Base-by-base conservation (phyloP, 2,797 vertebrate genomes). In the Melanotaenia parkinsoni region DNA sequence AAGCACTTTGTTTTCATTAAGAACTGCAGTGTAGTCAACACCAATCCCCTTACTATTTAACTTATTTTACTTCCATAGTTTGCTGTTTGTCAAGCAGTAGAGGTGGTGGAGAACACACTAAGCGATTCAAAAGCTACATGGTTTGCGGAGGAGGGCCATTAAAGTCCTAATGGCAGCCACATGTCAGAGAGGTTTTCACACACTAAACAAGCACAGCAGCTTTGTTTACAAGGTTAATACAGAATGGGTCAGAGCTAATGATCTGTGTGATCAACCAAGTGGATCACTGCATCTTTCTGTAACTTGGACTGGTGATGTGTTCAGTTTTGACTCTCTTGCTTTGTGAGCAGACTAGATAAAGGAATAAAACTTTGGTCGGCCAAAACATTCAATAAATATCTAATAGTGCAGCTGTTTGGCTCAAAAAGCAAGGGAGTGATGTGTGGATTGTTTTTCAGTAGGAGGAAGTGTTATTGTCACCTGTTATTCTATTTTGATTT, bases 121-220 rank as follows among this genome's bases (percentile, higher is more conserved):
- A 60, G 57, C 18, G 65, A 76, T 85, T 61, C 81, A 79, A 76
- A 61, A 72, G 82, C 64, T 80, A 70, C 73, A 79, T 76, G 64
- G 76, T 80, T 86, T 65, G 65, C 88, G 85, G 88, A 90, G 88
- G 85, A 86, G 53, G 79, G 76, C 87, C 77, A 86, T 91, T 89
- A 83, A 56, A 33, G 37, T 85, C 18, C 18, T 8, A 90, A 90
- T 89, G 76, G 74, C 74, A 84, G 76, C 83, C 90, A 91, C 76
- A 85, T 88, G 86, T 69, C 58, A 38, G 40, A 54, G 81, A 82
- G 63, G 80, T 76, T 79, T 73, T 84, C 51, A 58, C 64, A 85
- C 58, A 32, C 77, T 82, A 77, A 83, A 84, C 77, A 82, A 82
- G 75, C 85, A 67, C 56, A 74, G 65, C 51, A 58, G 74, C 65